Evolutionary conservation across 1,140 invertebrate species (phyloP).

Genomic region (Chionoecetes opilio): DNA sequence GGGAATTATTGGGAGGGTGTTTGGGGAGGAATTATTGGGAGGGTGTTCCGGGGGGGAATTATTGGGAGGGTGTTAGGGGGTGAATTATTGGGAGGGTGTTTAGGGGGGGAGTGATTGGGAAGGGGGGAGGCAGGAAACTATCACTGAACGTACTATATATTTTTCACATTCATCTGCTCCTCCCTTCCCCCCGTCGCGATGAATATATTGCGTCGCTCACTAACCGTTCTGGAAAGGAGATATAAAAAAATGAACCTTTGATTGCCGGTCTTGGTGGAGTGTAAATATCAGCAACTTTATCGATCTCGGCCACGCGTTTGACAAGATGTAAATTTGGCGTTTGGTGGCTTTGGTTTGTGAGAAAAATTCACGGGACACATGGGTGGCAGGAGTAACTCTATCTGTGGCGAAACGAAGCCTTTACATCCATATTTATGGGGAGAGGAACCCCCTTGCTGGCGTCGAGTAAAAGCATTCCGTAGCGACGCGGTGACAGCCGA

Average conservation of each 20-base stretch:
- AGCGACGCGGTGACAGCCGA: background rate
- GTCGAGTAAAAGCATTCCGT: conserved; percentile 46
- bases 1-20: no score
- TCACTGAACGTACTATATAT: background rate
- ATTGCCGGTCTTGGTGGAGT: background rate
- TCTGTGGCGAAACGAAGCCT: conserved; percentile 34
- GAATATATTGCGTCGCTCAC: conserved; percentile 27
- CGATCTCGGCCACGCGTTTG: background rate
- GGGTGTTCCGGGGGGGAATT: no score
- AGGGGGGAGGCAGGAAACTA: background rate
- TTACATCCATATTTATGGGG: conserved; percentile 47
- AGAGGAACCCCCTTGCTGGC: background rate
- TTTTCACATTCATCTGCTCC: background rate
- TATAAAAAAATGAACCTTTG: conserved; percentile 1
- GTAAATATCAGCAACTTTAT: background rate
- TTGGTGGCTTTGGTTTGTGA: background rate
- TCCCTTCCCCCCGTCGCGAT: background rate
- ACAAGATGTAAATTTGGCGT: background rate
- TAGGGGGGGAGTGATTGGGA: background rate
- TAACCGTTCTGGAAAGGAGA: conserved; percentile 28
- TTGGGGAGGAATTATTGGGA: no score
- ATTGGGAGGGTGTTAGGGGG: no score
- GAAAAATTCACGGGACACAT: background rate
- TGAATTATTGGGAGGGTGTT: no score
- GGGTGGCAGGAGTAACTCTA: conserved; percentile 4